phyloP scores from a whole-genome alignment of 2,113 vertebrate genomes.

The Gallinago jamesoni region DNA sequence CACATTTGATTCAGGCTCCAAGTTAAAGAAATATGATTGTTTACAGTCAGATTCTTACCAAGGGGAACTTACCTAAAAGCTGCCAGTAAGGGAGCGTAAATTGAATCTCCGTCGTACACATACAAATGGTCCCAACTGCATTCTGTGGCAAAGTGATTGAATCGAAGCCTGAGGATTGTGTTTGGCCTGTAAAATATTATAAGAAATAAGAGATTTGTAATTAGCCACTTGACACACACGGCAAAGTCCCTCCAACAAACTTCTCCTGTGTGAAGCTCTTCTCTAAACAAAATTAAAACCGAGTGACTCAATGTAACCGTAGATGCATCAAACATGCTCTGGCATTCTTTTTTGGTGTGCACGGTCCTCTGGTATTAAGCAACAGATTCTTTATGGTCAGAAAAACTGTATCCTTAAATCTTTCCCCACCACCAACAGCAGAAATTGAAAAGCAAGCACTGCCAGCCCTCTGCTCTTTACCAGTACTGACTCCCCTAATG shows the following conservation, averaged over 20 bases:
- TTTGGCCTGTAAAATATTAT: constrained; percentile 80
- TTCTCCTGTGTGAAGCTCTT: neutral
- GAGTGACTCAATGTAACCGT: neutral
- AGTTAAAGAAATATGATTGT: neutral
- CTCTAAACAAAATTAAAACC: neutral
- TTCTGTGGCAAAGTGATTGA: constrained; percentile 97
- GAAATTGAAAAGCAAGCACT: neutral
- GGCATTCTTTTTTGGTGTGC: neutral
- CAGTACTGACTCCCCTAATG: neutral
- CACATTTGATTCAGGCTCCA: neutral
- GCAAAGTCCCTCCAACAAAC: neutral
- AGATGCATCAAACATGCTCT: neutral
- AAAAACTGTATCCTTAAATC: neutral
- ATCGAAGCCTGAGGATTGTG: constrained; percentile 88
- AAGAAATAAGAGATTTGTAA: neutral
- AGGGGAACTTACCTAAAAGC: constrained; percentile 90
- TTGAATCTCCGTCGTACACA: constrained; percentile 95
- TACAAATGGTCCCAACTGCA: constrained; percentile 99
- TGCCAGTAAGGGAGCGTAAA: constrained; percentile 93
- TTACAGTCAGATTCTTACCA: neutral
- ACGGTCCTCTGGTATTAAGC: neutral
- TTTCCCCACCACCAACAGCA: accelerated
- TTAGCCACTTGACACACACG: neutral
- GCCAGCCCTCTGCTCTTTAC: neutral
- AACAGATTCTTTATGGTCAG: neutral